phyloP scores from a whole-genome alignment of 2,113 vertebrate species.

The Semicossyphus pulcher region DNA sequence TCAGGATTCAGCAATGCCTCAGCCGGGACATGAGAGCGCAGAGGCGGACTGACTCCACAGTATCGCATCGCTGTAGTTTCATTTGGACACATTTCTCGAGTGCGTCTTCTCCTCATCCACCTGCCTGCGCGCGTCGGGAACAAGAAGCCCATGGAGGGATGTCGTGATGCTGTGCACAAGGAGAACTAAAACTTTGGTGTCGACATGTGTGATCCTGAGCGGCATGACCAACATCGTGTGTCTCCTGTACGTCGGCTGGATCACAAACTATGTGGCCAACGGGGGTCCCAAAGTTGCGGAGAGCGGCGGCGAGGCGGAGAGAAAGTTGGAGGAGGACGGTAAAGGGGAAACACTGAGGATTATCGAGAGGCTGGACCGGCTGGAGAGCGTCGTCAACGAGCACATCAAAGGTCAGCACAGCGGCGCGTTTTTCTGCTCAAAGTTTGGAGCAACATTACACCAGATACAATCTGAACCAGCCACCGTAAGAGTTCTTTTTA shows the following conservation, averaged over 20 bases:
- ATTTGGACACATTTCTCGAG: constrained; percentile 31
- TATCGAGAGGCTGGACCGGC: constrained; percentile 93
- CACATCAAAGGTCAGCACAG: constrained; percentile 92
- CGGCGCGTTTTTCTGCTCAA: neutral
- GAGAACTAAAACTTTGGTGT: constrained; percentile 99
- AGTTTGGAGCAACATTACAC: constrained; percentile 14
- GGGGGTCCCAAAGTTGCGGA: constrained; percentile 90
- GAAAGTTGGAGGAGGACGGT: constrained; percentile 93
- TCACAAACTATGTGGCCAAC: constrained; percentile 95
- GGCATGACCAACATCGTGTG: constrained; percentile 98
- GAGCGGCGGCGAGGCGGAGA: constrained; percentile 84
- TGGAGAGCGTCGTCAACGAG: constrained; percentile 96
- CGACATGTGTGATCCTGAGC: constrained; percentile 97
- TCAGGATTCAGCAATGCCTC: neutral
- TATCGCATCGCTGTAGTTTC: neutral
- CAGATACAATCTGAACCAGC: no score
- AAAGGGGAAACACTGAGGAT: constrained; percentile 94
- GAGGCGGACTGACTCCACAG: constrained; percentile 28
- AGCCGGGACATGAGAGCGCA: constrained; percentile 5
- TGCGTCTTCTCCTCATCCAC: constrained; percentile 37
- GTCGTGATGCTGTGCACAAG: constrained; percentile 95
- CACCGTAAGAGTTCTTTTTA: no score
- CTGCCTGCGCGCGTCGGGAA: constrained; percentile 61
- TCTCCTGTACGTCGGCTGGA: constrained; percentile 97
- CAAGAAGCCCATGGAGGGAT: constrained; percentile 88